Evolutionary conservation across 2,797 vertebrate genomes (phyloP).

Genomic region (Tarsius wallacei): DNA sequence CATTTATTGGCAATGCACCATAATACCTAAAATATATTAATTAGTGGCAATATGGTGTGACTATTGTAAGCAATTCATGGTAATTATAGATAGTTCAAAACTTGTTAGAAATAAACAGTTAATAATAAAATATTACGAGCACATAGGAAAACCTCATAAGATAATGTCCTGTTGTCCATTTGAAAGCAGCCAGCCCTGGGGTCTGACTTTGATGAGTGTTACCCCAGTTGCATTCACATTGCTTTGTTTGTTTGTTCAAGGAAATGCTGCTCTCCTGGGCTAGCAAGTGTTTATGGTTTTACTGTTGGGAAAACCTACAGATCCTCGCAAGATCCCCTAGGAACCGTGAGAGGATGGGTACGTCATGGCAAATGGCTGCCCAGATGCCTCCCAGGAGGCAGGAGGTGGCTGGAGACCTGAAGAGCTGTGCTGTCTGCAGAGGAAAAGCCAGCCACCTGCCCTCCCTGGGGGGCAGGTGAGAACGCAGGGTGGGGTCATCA

Average conservation of each 20-base stretch:
- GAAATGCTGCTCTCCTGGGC: neutral
- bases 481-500: fast-evolving
- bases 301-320: neutral
- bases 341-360: neutral
- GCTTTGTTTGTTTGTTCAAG: neutral
- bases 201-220: neutral
- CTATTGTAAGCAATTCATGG: neutral
- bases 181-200: neutral
- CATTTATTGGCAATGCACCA: neutral
- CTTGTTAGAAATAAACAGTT: neutral
- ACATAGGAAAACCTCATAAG: neutral
- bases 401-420: neutral
- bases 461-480: neutral
- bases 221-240: neutral
- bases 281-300: neutral
- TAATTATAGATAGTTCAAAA: neutral
- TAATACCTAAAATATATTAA: neutral
- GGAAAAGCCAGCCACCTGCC: neutral
- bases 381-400: no score
- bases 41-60: neutral
- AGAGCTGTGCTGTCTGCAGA: neutral
- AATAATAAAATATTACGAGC: neutral
- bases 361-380: fast-evolving
- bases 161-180: neutral
- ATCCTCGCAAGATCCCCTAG: neutral